Conservation (phyloP, 2,113 vertebrate species). For the Proterorhinus semilunaris region DNA sequence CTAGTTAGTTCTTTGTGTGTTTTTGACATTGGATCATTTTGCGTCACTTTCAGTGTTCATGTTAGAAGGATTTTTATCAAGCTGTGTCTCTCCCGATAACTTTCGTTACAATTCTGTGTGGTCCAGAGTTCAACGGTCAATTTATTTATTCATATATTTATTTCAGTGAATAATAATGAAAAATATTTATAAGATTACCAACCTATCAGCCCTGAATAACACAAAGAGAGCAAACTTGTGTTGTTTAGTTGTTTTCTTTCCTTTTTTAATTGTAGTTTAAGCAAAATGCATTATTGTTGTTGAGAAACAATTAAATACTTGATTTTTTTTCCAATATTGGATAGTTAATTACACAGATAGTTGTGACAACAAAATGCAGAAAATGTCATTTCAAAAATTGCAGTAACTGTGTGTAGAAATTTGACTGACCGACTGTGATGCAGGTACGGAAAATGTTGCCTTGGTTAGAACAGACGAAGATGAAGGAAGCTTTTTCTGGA, state of each 20-base stretch:
- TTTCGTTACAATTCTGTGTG: constrained; percentile 29
- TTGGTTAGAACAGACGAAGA: constrained; percentile 42
- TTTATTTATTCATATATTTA: constrained; percentile 79
- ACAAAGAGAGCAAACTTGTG: not conserved
- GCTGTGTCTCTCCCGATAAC: constrained; percentile 24
- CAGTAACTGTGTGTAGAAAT: not conserved
- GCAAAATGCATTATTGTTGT: not conserved
- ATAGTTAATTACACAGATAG: not conserved
- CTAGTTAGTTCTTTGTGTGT: not conserved
- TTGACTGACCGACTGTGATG: constrained; percentile 7
- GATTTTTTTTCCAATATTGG: constrained; percentile 13
- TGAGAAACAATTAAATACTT: not conserved
- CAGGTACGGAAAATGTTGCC: constrained; percentile 51
- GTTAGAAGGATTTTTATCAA: constrained; percentile 27
- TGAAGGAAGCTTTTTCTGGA: constrained; percentile 70
- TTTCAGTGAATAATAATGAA: constrained; percentile 61
- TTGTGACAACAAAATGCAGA: constrained; percentile 4
- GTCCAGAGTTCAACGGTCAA: constrained; percentile 49
- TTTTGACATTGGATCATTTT: not conserved
- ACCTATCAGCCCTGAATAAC: constrained; percentile 28
- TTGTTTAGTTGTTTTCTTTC: constrained; percentile 2
- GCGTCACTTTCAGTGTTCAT: constrained; percentile 6
- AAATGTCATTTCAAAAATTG: constrained; percentile 8
- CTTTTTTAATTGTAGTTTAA: constrained; percentile 1
- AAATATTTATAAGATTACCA: constrained; percentile 72